Percentiles rank a stretch among this genome's conserved stretches.
Conservation (phyloP, 2,888 invertebrate genomes). For the Macaria liturata region DNA sequence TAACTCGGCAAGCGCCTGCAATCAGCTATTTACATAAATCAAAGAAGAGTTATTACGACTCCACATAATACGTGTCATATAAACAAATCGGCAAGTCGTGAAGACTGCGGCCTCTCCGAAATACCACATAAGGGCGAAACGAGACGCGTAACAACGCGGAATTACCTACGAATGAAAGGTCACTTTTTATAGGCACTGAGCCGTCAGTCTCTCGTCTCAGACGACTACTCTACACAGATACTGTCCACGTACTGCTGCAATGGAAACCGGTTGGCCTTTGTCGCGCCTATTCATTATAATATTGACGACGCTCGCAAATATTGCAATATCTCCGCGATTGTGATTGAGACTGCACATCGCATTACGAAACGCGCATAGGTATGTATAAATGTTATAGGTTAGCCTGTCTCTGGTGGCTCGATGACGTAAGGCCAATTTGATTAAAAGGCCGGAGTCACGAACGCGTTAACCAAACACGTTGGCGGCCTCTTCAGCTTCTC, state of each 20-base stretch:
- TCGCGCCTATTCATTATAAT: not conserved
- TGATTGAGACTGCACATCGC: not conserved
- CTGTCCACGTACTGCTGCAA: not conserved
- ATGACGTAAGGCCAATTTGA: conserved; percentile 17
- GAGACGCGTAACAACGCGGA: conserved; percentile 1
- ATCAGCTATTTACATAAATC: too few species aligned
- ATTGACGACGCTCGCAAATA: not conserved
- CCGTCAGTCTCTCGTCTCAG: not conserved
- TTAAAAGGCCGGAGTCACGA: conserved; percentile 20
- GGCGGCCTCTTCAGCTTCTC: conserved; percentile 11
- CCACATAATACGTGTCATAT: too few species aligned
- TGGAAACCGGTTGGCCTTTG: not conserved
- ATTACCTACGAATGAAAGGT: conserved; percentile 1
- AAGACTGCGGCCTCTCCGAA: not conserved
- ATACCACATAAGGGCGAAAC: conserved; percentile 1
- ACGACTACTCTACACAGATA: not conserved
- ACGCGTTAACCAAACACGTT: conserved; percentile 8
- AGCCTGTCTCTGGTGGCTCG: not conserved
- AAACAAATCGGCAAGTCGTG: not conserved
- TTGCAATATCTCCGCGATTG: not conserved
- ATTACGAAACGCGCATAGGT: conserved; percentile 1
- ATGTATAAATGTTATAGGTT: not conserved
- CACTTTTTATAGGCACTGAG: not conserved
- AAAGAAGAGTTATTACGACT: too few species aligned
- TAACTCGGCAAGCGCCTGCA: too few species aligned